phyloP scores from a whole-genome alignment of 2,797 vertebrate genomes.

The Anguilla megastoma region DNA sequence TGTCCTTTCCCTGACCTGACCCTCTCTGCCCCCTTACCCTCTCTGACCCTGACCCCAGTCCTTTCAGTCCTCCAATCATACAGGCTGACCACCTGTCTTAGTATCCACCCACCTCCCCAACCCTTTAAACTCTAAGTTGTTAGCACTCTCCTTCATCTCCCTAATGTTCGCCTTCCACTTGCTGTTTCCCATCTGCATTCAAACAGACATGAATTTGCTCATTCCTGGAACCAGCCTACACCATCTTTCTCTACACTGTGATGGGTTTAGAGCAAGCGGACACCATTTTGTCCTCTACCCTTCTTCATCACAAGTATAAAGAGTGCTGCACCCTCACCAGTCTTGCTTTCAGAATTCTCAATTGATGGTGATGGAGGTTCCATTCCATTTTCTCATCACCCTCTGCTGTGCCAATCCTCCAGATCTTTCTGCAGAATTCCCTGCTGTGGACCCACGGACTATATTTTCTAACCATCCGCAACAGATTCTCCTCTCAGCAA shows the following conservation, averaged over 20 bases:
- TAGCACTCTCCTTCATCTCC: background rate
- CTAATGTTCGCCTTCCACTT: background rate
- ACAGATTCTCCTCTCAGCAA: slow-evolving; percentile 10
- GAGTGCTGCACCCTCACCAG: background rate
- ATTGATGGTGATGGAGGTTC: background rate
- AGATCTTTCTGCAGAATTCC: background rate
- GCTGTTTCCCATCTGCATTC: background rate
- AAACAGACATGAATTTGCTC: background rate
- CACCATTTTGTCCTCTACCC: background rate
- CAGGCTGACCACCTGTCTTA: background rate
- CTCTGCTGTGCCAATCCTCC: background rate
- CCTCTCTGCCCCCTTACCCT: background rate
- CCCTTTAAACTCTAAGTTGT: background rate
- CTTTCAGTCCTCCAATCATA: background rate
- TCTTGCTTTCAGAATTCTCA: slow-evolving; percentile 17
- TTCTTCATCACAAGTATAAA: background rate
- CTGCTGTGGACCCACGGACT: background rate
- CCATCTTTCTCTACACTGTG: background rate
- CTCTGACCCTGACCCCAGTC: background rate
- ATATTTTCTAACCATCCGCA: background rate
- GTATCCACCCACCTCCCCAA: background rate
- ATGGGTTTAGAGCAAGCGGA: too few species aligned
- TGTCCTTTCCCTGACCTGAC: background rate
- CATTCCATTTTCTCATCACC: background rate
- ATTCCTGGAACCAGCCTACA: background rate